Evolutionary conservation across 2,797 vertebrate species (phyloP).

Genomic region (Acanthornis magna): DNA sequence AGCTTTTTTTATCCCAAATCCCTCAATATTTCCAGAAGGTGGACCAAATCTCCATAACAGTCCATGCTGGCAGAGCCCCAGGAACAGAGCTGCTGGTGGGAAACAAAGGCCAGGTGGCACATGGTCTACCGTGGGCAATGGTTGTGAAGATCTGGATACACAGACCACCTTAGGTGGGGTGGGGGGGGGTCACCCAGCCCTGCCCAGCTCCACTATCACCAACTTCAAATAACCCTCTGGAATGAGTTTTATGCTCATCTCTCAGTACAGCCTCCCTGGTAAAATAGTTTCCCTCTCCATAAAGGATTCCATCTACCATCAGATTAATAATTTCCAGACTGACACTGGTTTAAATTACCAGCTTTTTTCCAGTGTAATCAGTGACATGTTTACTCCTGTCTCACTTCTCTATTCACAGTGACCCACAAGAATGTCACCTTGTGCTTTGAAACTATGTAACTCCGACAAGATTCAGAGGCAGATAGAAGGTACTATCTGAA

Average conservation of each 20-base stretch:
- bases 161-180: accelerated
- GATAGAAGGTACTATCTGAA: background rate
- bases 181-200: background rate
- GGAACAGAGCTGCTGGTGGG: accelerated
- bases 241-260: background rate
- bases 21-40: background rate
- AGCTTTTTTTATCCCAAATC: background rate
- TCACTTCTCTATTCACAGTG: background rate
- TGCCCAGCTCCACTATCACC: background rate
- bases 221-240: background rate
- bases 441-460: background rate
- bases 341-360: background rate
- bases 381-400: background rate
- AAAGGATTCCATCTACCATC: background rate
- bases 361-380: background rate
- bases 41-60: background rate
- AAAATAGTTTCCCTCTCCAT: background rate
- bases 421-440: background rate
- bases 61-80: background rate
- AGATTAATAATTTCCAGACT: constrained; percentile 3
- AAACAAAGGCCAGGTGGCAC: accelerated
- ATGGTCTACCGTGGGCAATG: accelerated
- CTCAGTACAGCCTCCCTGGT: background rate
- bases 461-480: background rate
- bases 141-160: background rate